Percentiles rank a stretch among this genome's conserved stretches.
Conservation (phyloP, 2,797 vertebrate genomes). For the Chlorospingus flavigularis region DNA sequence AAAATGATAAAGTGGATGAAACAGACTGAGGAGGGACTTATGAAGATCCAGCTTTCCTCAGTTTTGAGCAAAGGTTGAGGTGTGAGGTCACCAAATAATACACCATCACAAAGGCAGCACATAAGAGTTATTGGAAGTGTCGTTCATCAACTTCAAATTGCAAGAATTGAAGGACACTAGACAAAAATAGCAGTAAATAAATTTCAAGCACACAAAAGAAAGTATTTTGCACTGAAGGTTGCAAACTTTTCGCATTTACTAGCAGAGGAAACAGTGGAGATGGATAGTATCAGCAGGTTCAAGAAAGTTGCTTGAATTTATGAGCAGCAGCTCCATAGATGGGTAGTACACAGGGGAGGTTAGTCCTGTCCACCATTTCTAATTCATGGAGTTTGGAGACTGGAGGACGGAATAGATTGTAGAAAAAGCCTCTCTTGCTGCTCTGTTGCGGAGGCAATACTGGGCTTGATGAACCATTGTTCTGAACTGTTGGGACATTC, state of each 20-base stretch:
- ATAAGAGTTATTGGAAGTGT: not conserved
- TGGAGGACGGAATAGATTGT: not conserved
- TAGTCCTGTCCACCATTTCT: not conserved
- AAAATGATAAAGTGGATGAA: not conserved
- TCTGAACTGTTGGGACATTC: not conserved
- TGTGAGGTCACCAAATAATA: not conserved
- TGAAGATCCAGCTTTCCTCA: not conserved
- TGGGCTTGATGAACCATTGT: not conserved
- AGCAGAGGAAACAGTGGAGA: not conserved
- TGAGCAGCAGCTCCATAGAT: not conserved
- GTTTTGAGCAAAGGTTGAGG: not conserved
- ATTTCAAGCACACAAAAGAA: not conserved
- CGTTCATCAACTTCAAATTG: not conserved
- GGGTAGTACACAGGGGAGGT: not conserved
- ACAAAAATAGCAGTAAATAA: not conserved
- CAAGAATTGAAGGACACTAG: not conserved
- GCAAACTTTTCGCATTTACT: not conserved
- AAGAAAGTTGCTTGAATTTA: not conserved
- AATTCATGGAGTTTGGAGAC: not conserved
- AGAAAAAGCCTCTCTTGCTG: not conserved
- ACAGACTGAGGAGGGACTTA: not conserved
- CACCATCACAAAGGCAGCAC: not conserved
- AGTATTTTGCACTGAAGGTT: not conserved
- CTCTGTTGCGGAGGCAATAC: not conserved
- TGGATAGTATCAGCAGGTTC: not conserved